Conservation (phyloP, 2,113 vertebrate genomes). For the Brienomyrus longianalis region DNA sequence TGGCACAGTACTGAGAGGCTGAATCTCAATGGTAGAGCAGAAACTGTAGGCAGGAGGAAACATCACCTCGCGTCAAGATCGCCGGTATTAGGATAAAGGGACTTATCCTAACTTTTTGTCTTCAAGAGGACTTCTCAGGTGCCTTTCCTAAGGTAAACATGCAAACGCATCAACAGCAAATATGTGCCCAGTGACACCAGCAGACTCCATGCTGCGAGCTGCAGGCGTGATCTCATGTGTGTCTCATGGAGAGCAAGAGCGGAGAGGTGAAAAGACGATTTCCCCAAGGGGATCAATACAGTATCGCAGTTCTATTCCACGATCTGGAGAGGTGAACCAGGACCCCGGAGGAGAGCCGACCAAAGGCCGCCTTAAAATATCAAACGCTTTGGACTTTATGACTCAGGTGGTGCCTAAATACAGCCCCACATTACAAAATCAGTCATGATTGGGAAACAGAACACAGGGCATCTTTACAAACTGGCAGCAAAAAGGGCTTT, state of each 20-base stretch:
- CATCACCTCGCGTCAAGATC: neutral
- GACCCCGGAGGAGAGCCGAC: neutral
- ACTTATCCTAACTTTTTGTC: neutral
- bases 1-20: neutral
- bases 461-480: conserved; percentile 35
- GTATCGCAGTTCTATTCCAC: neutral
- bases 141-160: neutral
- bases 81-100: neutral
- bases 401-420: conserved; percentile 46
- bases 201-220: neutral
- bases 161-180: neutral
- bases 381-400: neutral
- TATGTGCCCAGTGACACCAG: neutral
- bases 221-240: neutral
- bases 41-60: neutral
- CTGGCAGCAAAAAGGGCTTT: conserved; percentile 35
- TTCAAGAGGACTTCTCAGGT: neutral
- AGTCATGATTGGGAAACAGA: conserved; percentile 24
- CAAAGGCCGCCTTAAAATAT: neutral
- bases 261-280: neutral
- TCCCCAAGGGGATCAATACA: neutral
- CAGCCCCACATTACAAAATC: conserved; percentile 28
- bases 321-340: neutral
- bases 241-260: neutral
- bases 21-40: neutral